These are phyloP conservation scores for Deroplatys truncata DNA, from an alignment of 2,888 invertebrate species.

Conservation along the genomic window DNA sequence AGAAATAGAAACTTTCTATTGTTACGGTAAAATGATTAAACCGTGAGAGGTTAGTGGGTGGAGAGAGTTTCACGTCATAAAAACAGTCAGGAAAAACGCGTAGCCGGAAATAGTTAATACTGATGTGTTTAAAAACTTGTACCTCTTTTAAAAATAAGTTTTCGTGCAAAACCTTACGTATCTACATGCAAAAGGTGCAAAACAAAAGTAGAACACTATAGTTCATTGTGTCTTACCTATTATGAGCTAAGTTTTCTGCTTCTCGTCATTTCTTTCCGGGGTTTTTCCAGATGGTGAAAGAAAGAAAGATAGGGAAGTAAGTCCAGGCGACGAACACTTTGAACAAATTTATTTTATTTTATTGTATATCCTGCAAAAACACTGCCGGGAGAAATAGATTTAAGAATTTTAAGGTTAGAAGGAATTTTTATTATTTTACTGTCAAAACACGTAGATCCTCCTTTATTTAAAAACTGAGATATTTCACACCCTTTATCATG, in stretches of 20 bases:
- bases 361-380: no score
- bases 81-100: neutral
- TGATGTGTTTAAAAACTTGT: neutral
- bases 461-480: no score
- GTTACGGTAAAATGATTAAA: neutral
- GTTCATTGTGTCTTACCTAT: neutral
- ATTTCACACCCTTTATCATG: no score
- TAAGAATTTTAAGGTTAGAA: no score
- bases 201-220: neutral
- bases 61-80: neutral
- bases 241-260: neutral
- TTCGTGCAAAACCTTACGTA: neutral
- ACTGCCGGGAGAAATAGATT: no score
- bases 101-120: neutral
- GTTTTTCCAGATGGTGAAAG: no score
- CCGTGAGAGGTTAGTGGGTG: neutral
- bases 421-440: no score
- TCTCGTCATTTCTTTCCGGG: no score
- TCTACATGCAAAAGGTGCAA: neutral
- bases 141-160: neutral
- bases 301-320: no score
- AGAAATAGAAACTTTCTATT: neutral
- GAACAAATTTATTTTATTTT: no score
- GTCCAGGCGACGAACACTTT: no score
- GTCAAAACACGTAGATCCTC: no score